phyloP scores from a whole-genome alignment of 2,113 vertebrate genomes.

The Barbus barbus region DNA sequence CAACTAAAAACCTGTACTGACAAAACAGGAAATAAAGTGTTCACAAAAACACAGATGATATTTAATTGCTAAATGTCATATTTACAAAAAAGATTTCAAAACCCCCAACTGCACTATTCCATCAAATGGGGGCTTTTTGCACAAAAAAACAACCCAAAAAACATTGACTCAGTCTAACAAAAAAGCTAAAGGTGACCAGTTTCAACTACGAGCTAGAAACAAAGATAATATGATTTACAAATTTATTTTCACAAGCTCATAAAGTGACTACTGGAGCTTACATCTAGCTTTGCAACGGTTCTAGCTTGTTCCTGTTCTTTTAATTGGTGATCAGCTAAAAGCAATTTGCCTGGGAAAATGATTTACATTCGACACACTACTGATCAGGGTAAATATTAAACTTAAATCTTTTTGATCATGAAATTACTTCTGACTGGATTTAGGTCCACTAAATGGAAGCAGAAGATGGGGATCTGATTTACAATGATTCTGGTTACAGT shows the following conservation, averaged over 20 bases:
- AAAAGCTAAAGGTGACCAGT: neutral
- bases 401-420: neutral
- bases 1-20: neutral
- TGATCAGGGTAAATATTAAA: slow-evolving; percentile 23
- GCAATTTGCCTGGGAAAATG: neutral
- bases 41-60: neutral
- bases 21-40: neutral
- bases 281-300: neutral
- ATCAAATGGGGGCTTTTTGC: no score
- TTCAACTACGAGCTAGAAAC: neutral
- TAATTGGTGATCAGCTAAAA: neutral
- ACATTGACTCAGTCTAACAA: neutral
- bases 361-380: slow-evolving; percentile 10
- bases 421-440: neutral
- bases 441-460: neutral
- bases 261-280: neutral
- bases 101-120: no score
- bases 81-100: neutral
- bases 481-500: neutral
- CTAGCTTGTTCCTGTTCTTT: neutral
- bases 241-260: neutral
- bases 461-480: neutral
- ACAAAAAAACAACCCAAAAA: no score
- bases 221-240: neutral
- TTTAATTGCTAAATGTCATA: neutral